Base-by-base conservation (phyloP, 2,113 vertebrate genomes). In the Calypte anna region DNA sequence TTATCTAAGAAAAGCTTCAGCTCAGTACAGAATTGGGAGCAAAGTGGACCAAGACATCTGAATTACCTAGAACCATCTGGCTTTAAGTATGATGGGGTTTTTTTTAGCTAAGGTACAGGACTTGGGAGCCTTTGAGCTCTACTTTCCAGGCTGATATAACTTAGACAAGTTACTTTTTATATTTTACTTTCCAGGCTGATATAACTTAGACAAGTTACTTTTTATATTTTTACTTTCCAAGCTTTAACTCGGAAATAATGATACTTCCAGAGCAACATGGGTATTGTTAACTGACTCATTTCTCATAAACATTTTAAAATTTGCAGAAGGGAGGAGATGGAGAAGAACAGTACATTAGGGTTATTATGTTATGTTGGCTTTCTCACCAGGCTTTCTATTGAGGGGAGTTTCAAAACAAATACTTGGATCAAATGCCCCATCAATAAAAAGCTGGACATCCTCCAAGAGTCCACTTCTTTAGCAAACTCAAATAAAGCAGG, bases 391-490 rank as follows among this genome's bases (percentile, higher is more conserved):
- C n/a, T 66, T 75, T 77, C 80, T 54, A 81, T 91, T 19, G 10
- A 88, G 48, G 31, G 78, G 27, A 93, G 33, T 51, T 89, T 88
- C 94, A 89, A 95, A 96, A 58, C 8, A 76, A 88, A 83, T 68
- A 64, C 31, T 88, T 74, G 48, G 82, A 85, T 83, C n/a, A 83
- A 94, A 92, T 44, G 88, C 21, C 28, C 8, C 15, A 75, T 94
- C 82, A 86, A 72, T 95, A 92, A 84, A 81, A 80, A 30, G 8
- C 30, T 96, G 94, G 92, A 86, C 87, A 78, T 44, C 22, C 31
- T 89, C 92, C 93, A 96, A 67, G 27, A 82, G 51, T 79, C 66
- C 63, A 67, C 38, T 84, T 90, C 66, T 73, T 78, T 62, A 64
- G 24, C 1, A 5, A 75, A 25, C 57, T 82, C 61, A 96, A 85